Evolutionary conservation across 30 jellyfish, hydroid and myxozoan species (phyloP).

Genomic region (Pseudorhiza aurosa): DNA sequence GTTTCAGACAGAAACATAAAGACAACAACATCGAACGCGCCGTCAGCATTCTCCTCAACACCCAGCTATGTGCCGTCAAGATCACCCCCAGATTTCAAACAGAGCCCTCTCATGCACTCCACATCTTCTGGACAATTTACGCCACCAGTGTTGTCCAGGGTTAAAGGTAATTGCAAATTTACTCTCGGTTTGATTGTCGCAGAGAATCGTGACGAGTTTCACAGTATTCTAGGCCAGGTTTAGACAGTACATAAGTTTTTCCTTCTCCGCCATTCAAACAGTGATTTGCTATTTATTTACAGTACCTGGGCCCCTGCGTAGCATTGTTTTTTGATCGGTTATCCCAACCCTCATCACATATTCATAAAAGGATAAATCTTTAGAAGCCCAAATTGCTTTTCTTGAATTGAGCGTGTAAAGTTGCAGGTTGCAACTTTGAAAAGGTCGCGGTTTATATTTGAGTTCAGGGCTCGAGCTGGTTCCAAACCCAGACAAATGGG

Average conservation of each 20-base stretch:
- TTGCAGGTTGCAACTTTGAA: too few species aligned
- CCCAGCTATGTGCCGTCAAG: conserved; percentile 12
- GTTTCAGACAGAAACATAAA: conserved; percentile 39
- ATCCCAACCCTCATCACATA: too few species aligned
- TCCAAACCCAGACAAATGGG: too few species aligned
- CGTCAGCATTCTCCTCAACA: conserved; percentile 23
- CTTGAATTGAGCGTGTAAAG: too few species aligned
- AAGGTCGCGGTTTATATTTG: too few species aligned
- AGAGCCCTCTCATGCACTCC: conserved; percentile 33
- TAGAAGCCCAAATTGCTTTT: too few species aligned
- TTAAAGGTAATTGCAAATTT: conserved; percentile 45
- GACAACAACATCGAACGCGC: not conserved
- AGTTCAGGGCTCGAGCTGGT: too few species aligned
- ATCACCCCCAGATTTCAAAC: conserved; percentile 27
- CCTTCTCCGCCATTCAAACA: conserved; percentile 32
- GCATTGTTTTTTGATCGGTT: too few species aligned
- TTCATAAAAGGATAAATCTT: too few species aligned
- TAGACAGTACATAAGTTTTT: conserved; percentile 4
- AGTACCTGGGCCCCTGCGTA: not conserved
- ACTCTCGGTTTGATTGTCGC: not conserved
- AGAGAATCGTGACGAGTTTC: not conserved
- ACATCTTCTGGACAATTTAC: conserved; percentile 21
- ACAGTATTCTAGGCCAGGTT: conserved; percentile 37
- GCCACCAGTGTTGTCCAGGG: conserved; percentile 2
- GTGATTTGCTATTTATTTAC: conserved; percentile 45